Conservation (phyloP, 2,113 vertebrate species). For the Peromyscus maniculatus region DNA sequence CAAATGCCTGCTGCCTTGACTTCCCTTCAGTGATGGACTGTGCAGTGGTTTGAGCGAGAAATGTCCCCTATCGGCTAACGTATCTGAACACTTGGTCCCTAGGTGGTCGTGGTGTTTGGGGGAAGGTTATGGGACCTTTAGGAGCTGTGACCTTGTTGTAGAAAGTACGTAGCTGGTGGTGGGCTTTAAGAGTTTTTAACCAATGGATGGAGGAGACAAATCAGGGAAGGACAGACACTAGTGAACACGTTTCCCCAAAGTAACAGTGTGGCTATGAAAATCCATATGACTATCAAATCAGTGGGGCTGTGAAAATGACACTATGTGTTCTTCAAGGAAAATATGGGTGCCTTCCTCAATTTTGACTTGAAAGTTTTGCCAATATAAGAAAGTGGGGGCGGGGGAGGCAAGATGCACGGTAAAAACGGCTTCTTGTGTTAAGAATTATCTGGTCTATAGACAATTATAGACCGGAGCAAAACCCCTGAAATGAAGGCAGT, state of each 20-base stretch:
- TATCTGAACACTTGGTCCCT: background rate
- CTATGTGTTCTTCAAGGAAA: constrained; percentile 62
- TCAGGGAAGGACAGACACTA: constrained; percentile 73
- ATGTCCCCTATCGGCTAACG: background rate
- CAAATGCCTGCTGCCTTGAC: background rate
- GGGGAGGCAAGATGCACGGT: constrained; percentile 84
- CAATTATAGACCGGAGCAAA: background rate
- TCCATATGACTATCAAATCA: constrained; percentile 71
- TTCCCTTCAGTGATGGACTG: background rate
- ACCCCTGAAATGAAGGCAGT: background rate
- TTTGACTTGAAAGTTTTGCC: constrained; percentile 74
- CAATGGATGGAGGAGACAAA: constrained; percentile 81
- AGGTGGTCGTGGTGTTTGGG: background rate
- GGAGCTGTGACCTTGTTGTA: background rate
- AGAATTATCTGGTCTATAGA: constrained; percentile 81
- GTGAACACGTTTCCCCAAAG: constrained; percentile 67
- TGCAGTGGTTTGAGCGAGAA: background rate
- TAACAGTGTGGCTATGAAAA: constrained; percentile 74
- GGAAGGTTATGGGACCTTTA: background rate
- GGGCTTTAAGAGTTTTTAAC: background rate
- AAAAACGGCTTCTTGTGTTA: constrained; percentile 75
- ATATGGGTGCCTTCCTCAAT: constrained; percentile 55
- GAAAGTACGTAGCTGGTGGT: background rate
- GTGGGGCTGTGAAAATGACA: constrained; percentile 74
- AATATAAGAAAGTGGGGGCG: constrained; percentile 7